Percentiles rank a stretch among this genome's conserved stretches.
phyloP scores from a whole-genome alignment of 2,888 invertebrate species.

The Clistopyga incitator region DNA sequence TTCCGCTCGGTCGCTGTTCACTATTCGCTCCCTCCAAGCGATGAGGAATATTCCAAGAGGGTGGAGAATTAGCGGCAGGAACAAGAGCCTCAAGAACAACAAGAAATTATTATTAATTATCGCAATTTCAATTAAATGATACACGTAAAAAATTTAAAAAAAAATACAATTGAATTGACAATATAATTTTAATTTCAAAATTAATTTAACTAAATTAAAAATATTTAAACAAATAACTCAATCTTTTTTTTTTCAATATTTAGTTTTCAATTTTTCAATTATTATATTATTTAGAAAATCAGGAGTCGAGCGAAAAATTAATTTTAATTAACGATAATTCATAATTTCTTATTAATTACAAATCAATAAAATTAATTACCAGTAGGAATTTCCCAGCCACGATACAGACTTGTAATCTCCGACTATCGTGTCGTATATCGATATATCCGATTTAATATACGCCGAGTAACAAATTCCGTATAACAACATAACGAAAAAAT shows the following conservation, averaged over 20 bases:
- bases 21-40: slow-evolving; percentile 49
- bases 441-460: slow-evolving; percentile 67
- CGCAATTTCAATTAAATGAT: background rate
- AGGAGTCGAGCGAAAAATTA: background rate
- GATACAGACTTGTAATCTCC: slow-evolving; percentile 68
- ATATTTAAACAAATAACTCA: background rate
- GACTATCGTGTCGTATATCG: slow-evolving; percentile 72
- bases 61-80: slow-evolving; percentile 38
- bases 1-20: slow-evolving; percentile 50
- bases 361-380: slow-evolving; percentile 54
- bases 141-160: no score
- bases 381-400: slow-evolving; percentile 70
- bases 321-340: background rate
- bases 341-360: background rate
- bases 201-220: background rate
- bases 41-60: slow-evolving; percentile 57
- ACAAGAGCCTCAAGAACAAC: slow-evolving; percentile 40
- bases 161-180: no score
- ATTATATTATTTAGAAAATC: background rate
- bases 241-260: background rate
- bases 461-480: slow-evolving; percentile 67
- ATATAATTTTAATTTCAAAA: no score
- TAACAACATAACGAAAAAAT: slow-evolving; percentile 67
- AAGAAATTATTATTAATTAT: background rate
- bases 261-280: background rate